Conservation (phyloP, 1,140 invertebrate species). For the Frieseomelitta varia region DNA sequence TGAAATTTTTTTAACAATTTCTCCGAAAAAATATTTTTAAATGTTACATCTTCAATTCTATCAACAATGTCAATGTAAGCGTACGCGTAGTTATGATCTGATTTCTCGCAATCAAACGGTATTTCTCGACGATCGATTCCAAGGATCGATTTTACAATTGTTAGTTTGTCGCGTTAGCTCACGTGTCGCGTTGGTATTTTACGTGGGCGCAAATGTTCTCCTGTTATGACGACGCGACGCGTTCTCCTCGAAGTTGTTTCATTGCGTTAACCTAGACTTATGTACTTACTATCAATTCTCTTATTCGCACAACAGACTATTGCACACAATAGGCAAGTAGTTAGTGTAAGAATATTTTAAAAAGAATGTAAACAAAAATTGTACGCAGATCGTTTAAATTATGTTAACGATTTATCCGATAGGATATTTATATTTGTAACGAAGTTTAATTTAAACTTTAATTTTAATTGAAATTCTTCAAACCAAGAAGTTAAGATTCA, state of each 20-base stretch:
- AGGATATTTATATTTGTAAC: too few species aligned
- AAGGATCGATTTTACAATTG: slow-evolving; percentile 10
- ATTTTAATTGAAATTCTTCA: too few species aligned
- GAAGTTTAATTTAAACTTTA: too few species aligned
- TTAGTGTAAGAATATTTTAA: not conserved
- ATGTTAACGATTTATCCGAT: too few species aligned
- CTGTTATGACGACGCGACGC: slow-evolving; percentile 7
- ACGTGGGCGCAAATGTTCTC: slow-evolving; percentile 47
- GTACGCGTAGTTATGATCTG: not conserved
- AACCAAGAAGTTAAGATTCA: too few species aligned
- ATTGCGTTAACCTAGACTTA: not conserved
- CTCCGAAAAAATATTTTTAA: not conserved
- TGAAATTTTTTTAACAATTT: not conserved
- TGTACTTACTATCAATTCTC: not conserved
- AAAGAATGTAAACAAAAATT: not conserved
- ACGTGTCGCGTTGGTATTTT: slow-evolving; percentile 50
- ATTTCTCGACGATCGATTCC: slow-evolving; percentile 4
- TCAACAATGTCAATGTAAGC: too few species aligned
- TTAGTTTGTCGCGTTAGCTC: slow-evolving; percentile 20
- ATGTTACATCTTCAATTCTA: too few species aligned
- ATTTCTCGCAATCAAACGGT: slow-evolving; percentile 17
- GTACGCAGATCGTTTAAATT: not conserved
- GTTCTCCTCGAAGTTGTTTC: slow-evolving; percentile 20
- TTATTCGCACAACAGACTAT: not conserved
- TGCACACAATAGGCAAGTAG: not conserved